A percentile compares a stretch with the other conserved stretches of the same genome.
phyloP scores from a whole-genome alignment of 2,113 vertebrate species.

The Rhizomys pruinosus region DNA sequence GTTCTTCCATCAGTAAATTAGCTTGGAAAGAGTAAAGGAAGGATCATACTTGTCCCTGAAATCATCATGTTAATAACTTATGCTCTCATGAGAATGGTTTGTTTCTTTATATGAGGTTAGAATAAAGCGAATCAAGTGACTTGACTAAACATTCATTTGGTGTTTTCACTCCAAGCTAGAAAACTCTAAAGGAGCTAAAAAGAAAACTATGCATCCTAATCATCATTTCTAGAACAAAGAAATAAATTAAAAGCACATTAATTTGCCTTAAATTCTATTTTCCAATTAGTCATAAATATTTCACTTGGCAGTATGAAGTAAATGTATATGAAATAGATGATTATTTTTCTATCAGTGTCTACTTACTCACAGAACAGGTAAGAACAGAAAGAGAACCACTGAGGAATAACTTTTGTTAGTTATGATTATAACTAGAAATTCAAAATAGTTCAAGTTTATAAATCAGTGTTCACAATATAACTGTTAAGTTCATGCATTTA shows the following conservation, averaged over 20 bases:
- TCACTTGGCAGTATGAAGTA: slow-evolving; percentile 51
- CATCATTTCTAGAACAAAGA: slow-evolving; percentile 59
- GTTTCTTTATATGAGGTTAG: slow-evolving; percentile 15
- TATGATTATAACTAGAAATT: slow-evolving; percentile 28
- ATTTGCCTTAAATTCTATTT: slow-evolving; percentile 37
- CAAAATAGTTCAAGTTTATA: slow-evolving; percentile 23
- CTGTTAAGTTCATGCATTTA: slow-evolving; percentile 2
- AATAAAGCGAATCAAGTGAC: slow-evolving; percentile 52
- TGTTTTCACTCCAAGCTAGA: slow-evolving; percentile 47
- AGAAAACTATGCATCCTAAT: slow-evolving; percentile 20
- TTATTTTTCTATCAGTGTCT: slow-evolving; percentile 40
- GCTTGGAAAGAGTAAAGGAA: neutral
- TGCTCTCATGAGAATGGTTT: neutral
- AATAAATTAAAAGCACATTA: slow-evolving; percentile 45
- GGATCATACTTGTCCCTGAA: neutral
- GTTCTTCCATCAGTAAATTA: slow-evolving; percentile 41
- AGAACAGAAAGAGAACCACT: neutral
- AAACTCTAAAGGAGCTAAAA: slow-evolving; percentile 46
- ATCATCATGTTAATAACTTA: slow-evolving; percentile 42
- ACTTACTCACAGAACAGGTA: neutral
- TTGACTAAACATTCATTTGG: slow-evolving; percentile 25
- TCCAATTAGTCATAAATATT: slow-evolving; percentile 47
- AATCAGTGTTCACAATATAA: neutral
- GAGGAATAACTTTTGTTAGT: slow-evolving; percentile 33
- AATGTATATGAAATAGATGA: slow-evolving; percentile 1